Conservation (phyloP, 2,113 vertebrate genomes). For the Bagarius yarrelli region DNA sequence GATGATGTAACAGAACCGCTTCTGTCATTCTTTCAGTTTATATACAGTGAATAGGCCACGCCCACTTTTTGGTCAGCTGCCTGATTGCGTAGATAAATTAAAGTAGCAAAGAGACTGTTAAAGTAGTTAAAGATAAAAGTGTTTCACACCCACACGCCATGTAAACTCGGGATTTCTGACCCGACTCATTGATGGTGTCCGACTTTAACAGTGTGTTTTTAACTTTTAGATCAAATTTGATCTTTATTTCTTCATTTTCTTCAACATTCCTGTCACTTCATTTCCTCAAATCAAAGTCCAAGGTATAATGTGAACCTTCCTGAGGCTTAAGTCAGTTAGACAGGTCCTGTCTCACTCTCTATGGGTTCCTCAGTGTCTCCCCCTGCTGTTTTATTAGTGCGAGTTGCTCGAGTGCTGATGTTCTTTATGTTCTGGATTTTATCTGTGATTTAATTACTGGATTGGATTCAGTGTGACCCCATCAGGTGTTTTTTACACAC, state of each 20-base stretch:
- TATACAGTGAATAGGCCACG: background rate
- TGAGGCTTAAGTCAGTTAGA: no score
- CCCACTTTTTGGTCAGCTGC: background rate
- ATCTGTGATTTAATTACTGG: background rate
- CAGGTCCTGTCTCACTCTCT: background rate
- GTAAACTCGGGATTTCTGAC: no score
- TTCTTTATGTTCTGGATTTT: background rate
- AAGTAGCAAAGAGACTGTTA: background rate
- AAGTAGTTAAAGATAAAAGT: no score
- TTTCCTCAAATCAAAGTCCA: background rate
- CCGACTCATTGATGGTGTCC: no score
- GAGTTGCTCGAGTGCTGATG: background rate
- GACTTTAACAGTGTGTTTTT: no score
- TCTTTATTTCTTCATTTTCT: background rate
- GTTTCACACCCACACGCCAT: no score
- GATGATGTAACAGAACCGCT: background rate
- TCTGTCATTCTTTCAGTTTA: background rate
- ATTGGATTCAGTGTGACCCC: background rate
- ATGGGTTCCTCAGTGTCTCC: background rate
- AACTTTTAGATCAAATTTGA: background rate
- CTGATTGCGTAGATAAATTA: background rate
- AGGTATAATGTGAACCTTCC: background rate
- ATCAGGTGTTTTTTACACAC: background rate
- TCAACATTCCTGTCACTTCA: background rate
- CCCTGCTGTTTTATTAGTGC: background rate